These are phyloP conservation scores for Rhinopomastus cyanomelas DNA, from an alignment of 2,113 vertebrate species.

Conservation along the genomic window DNA sequence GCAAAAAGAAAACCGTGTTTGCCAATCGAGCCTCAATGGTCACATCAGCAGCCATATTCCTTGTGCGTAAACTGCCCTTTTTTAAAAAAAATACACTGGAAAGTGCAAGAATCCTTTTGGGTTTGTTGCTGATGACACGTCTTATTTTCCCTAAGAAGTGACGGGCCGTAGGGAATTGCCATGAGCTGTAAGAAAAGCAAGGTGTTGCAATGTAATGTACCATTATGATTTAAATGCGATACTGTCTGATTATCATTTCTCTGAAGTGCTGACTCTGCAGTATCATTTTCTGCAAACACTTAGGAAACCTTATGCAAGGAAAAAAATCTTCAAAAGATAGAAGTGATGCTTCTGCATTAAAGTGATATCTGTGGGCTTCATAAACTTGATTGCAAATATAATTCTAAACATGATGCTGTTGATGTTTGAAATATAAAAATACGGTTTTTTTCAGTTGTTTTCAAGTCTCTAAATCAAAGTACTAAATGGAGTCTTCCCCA, in stretches of 20 bases:
- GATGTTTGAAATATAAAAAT: conserved; percentile 21
- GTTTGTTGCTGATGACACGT: conserved; percentile 34
- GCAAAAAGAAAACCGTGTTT: conserved; percentile 48
- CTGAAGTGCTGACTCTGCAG: conserved; percentile 46
- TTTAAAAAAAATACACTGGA: neutral
- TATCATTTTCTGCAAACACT: conserved; percentile 26
- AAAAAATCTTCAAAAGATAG: neutral
- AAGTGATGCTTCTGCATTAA: conserved; percentile 51
- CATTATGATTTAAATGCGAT: conserved; percentile 57
- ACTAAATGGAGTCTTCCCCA: neutral
- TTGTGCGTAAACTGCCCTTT: conserved; percentile 47
- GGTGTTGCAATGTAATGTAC: conserved; percentile 32
- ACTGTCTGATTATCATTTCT: conserved; percentile 52
- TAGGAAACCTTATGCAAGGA: conserved; percentile 22
- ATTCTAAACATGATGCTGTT: conserved; percentile 61
- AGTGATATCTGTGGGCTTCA: conserved; percentile 46
- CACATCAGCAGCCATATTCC: conserved; percentile 44
- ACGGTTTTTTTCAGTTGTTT: conserved; percentile 69
- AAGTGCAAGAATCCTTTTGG: conserved; percentile 23
- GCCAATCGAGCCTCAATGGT: conserved; percentile 53
- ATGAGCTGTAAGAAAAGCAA: conserved; percentile 43
- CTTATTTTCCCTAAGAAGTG: conserved; percentile 50
- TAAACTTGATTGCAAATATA: conserved; percentile 68
- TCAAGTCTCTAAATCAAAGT: conserved; percentile 59
- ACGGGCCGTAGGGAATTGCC: conserved; percentile 26